Evolutionary conservation across 2,113 vertebrate species (phyloP).

Genomic region (Heterotilapia buettikoferi): DNA sequence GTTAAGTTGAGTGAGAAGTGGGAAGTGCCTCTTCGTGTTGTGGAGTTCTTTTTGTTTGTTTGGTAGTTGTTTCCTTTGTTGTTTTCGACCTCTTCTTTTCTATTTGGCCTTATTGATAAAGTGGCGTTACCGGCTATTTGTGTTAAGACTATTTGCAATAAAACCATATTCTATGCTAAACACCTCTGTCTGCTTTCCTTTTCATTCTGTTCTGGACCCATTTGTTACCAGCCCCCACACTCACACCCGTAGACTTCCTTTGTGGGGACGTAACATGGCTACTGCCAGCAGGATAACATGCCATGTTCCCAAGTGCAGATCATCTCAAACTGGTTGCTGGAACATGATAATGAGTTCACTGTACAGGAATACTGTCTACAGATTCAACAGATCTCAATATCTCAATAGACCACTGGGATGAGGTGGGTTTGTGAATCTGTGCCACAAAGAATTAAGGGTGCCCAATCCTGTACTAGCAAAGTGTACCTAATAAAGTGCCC

Average conservation of each 20-base stretch:
- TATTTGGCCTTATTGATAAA: background rate
- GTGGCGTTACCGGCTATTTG: fast-evolving
- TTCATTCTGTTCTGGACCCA: background rate
- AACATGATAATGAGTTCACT: background rate
- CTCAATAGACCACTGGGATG: background rate
- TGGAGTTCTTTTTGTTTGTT: background rate
- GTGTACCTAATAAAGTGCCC: background rate
- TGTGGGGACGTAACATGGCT: background rate
- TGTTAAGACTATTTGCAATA: background rate
- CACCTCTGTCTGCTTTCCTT: background rate
- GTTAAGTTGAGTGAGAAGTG: background rate
- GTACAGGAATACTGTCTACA: background rate
- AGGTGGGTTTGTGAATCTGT: background rate
- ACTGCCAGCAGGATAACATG: background rate
- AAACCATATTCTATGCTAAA: background rate
- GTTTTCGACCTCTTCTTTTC: background rate
- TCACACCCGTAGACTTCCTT: background rate
- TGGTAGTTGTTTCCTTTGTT: background rate
- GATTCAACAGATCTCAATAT: background rate
- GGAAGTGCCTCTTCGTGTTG: background rate
- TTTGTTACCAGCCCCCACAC: background rate
- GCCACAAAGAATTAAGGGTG: fast-evolving
- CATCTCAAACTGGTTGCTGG: background rate
- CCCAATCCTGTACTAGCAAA: background rate
- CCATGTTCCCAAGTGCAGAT: background rate